These are phyloP conservation scores for Champsocephalus gunnari DNA, from an alignment of 2,797 vertebrate genomes.

Conservation along the genomic window DNA sequence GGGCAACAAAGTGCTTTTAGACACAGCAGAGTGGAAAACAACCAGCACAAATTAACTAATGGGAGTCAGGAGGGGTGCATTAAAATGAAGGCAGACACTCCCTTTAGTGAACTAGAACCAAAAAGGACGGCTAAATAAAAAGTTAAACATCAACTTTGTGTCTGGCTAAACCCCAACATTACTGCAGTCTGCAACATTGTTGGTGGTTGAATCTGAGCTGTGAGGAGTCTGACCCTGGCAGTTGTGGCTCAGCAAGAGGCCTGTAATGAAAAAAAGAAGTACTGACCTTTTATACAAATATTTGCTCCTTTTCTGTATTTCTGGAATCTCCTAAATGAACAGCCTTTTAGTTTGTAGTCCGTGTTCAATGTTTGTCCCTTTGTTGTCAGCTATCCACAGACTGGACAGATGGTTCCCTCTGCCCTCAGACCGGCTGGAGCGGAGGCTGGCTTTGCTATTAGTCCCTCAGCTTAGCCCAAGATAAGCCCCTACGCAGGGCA, in stretches of 20 bases:
- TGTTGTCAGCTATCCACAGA: conserved; percentile 85
- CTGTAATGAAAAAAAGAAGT: conserved; percentile 55
- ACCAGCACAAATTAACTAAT: conserved; percentile 53
- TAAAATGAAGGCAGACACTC: conserved; percentile 44
- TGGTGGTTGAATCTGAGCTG: conserved; percentile 28
- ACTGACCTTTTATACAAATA: conserved; percentile 84
- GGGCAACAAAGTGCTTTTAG: conserved; percentile 32
- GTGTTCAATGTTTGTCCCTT: conserved; percentile 78
- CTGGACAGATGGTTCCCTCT: conserved; percentile 90
- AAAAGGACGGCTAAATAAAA: conserved; percentile 15
- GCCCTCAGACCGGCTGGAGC: conserved; percentile 85
- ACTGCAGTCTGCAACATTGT: conserved; percentile 34
- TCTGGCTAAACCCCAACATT: conserved; percentile 19
- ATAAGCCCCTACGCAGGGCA: conserved; percentile 88
- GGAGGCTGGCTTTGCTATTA: conserved; percentile 86
- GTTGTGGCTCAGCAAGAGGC: conserved; percentile 42
- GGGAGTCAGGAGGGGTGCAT: conserved; percentile 59
- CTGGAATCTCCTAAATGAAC: conserved; percentile 73
- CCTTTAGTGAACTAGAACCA: conserved; percentile 1
- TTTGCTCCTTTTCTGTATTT: conserved; percentile 69
- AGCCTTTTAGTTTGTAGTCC: conserved; percentile 70
- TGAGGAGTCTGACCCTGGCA: conserved; percentile 33
- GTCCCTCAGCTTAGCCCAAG: conserved; percentile 88
- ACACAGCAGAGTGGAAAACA: conserved; percentile 38
- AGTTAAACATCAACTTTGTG: conserved; percentile 33